Conservation (phyloP, 2,888 invertebrate species). For the Scaptomyza flava region DNA sequence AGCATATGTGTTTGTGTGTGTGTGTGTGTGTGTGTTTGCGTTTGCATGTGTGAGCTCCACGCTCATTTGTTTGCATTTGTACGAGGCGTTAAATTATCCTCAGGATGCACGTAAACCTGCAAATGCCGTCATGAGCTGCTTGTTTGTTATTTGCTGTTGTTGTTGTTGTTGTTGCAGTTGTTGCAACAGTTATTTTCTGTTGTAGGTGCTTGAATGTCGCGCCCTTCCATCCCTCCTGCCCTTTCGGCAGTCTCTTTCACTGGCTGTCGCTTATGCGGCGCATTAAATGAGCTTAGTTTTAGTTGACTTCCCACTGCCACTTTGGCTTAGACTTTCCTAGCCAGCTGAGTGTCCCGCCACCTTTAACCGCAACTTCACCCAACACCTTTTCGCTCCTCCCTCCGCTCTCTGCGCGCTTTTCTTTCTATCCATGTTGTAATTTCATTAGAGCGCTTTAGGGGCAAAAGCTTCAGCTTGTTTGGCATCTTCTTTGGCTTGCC, state of each 20-base stretch:
- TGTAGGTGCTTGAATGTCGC: slow-evolving; percentile 36
- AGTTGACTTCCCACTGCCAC: slow-evolving; percentile 76
- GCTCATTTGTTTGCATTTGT: slow-evolving; percentile 78
- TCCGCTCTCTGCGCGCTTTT: neutral
- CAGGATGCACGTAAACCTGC: slow-evolving; percentile 76
- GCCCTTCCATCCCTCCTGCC: slow-evolving; percentile 1
- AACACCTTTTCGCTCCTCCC: neutral
- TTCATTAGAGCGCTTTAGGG: slow-evolving; percentile 68
- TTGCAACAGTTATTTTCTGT: slow-evolving; percentile 42
- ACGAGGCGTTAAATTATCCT: slow-evolving; percentile 77
- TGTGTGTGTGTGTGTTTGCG: neutral
- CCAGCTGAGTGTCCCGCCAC: slow-evolving; percentile 27
- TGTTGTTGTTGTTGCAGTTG: slow-evolving; percentile 25
- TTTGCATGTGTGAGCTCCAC: slow-evolving; percentile 14
- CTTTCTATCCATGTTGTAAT: slow-evolving; percentile 53
- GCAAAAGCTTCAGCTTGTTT: slow-evolving; percentile 47
- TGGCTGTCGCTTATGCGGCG: slow-evolving; percentile 69
- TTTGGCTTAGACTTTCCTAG: slow-evolving; percentile 66
- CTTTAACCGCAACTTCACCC: slow-evolving; percentile 15
- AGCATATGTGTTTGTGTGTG: slow-evolving; percentile 6
- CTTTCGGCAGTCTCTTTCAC: slow-evolving; percentile 3
- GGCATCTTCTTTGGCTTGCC: slow-evolving; percentile 45
- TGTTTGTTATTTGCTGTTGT: slow-evolving; percentile 49
- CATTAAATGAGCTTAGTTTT: slow-evolving; percentile 78
- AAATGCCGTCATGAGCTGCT: slow-evolving; percentile 64